Evolutionary conservation across 2,113 vertebrate genomes (phyloP), one percentile per base, ranked within the genome.

Genomic region (Herpailurus yagouaroundi): DNA sequence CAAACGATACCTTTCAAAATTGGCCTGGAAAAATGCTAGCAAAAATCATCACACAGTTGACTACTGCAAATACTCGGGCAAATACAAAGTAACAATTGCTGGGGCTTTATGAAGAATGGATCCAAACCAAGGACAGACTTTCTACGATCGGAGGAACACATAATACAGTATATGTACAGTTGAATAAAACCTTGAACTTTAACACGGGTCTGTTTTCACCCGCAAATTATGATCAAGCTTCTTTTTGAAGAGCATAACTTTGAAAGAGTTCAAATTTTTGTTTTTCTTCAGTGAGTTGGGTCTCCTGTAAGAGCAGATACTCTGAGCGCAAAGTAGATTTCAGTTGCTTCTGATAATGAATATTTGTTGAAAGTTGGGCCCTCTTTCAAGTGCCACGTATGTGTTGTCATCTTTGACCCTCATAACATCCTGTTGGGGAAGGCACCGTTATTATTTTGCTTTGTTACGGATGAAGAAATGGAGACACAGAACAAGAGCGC

Each of bases 181-280:
- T 25, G 45, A 77, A 27, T 82, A 19, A 74, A 94, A 82, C 74
- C 81, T 92, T 80, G 74, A 96, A 41, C 84, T 96, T 81, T 57
- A 81, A 64, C 81, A 36, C 1, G 18, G 10, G 18, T 27, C 29
- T 29, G 7, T 63, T 92, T 91, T 71, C 23, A 92, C 55, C 41
- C 45, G 71, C 50, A 64, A 33, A 77, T 80, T 90, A 13, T 92
- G 55, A 93, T n/a, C 4, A 5, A 4, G 31, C 13, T 85, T 94
- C 60, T 71, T 97, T 95, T 50, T 55, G 73, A 89, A 81, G 66
- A 33, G 31, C 16, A 6, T 85, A 81, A 68, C 13, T 52, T 77
- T 73, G 52, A 68, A 52, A 77, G 79, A 87, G 10, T 41, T 76
- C 10, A 27, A 27, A 31, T 68, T 79, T 48, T 66, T 79, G 0